Base-by-base conservation (phyloP, 2,113 vertebrate genomes). In the Psittacara wagleri region DNA sequence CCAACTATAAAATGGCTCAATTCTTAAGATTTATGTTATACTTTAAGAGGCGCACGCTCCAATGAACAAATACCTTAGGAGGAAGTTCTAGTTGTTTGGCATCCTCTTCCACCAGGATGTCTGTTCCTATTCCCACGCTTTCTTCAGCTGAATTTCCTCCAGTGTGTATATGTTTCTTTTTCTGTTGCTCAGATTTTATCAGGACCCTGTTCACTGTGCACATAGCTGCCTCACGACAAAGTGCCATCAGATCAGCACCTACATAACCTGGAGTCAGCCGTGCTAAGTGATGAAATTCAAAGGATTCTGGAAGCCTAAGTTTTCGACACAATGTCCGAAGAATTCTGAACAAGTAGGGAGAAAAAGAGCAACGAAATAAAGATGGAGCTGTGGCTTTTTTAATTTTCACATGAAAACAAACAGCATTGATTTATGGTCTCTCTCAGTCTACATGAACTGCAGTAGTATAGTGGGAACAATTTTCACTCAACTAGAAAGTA, bases 181-280 rank as follows among this genome's bases (percentile, higher is more conserved):
- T 54, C 14, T 69, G 82, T 27, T 83, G 68, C 55, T 91, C 94
- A 2, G 91, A 64, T 13, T 96, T 86, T 92, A 98, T 89, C 27
- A 99, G 97, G 63, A 98, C 97, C 85, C 99, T 97, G 92, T 97
- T 98, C 23, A 99, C 98, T 0, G 99, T 98, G 24, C 93, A 97
- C 98, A 99, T 98, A 57, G 99, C 99, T 3, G 99, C 99, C 89
- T 99, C 99, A 0, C 98, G 98, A 75, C 99, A 99, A 44, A 99
- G 98, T 0, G 99, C 99, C 99, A 99, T 99, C 46, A 99, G 96
- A 74, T 99, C 99, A 2, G 99, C 99, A 1, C 99, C 99, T 17
- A 99, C 99, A 1, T 99, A 99, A 22, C 99, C 99, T 0, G 99
- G 99, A 0, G 99, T 99, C 43, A 99, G 97, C 27, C 98, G 98